phyloP scores from a whole-genome alignment of 2,113 vertebrate genomes.

The Neotoma lepida region DNA sequence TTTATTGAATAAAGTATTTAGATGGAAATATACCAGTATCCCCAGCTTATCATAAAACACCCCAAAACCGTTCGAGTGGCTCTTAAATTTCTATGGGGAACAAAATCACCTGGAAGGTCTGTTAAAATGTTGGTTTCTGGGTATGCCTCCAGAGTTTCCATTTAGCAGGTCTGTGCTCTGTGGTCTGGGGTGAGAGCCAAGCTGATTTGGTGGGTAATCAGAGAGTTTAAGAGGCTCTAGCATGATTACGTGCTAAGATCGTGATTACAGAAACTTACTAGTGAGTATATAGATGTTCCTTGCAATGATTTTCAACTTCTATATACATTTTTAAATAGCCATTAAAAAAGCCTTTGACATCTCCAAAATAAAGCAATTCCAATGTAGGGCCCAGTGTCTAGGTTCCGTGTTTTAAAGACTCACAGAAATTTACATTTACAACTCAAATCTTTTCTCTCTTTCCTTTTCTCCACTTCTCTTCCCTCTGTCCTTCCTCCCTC shows the following conservation, averaged over 20 bases:
- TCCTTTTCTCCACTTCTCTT: no score
- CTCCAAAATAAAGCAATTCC: not conserved
- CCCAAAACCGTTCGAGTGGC: not conserved
- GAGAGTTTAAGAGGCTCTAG: not conserved
- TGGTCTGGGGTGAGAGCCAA: not conserved
- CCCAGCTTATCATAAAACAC: slow-evolving; percentile 56
- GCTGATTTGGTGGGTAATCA: not conserved
- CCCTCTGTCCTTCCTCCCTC: not conserved
- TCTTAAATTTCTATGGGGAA: slow-evolving; percentile 30
- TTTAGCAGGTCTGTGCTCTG: not conserved
- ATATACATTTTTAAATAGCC: slow-evolving; percentile 23
- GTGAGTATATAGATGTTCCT: not conserved
- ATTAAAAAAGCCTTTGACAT: not conserved
- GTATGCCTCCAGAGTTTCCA: not conserved
- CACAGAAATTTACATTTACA: not conserved
- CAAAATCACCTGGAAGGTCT: not conserved
- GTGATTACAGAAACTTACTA: not conserved
- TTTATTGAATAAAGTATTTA: slow-evolving; percentile 34
- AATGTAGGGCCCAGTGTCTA: not conserved
- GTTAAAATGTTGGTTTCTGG: not conserved
- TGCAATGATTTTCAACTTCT: slow-evolving; percentile 18
- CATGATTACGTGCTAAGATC: not conserved
- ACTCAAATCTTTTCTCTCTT: not conserved
- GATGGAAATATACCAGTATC: not conserved
- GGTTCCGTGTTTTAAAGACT: not conserved